A percentile compares a stretch with the other conserved stretches of the same genome.
Evolutionary conservation across 2,888 invertebrate genomes (phyloP).

Genomic region (Operophtera brumata): DNA sequence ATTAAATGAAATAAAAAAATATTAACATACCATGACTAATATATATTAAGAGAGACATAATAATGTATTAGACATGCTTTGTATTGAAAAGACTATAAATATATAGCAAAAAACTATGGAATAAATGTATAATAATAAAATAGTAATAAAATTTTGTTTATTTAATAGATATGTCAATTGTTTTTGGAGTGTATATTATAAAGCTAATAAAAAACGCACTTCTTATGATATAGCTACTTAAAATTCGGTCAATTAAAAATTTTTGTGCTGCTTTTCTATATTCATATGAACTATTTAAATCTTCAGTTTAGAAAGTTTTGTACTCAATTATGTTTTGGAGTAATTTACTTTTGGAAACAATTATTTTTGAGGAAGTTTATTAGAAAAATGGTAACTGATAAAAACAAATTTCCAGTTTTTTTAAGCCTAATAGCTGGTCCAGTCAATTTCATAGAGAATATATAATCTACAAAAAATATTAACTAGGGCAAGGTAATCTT

Average conservation of each 20-base stretch:
- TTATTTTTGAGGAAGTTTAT: conserved; percentile 11
- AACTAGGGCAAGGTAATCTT: conserved; percentile 21
- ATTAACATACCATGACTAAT: not conserved
- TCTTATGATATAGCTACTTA: conserved; percentile 7
- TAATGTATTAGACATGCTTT: conserved; percentile 6
- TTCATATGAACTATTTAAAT: too few relatives aligned
- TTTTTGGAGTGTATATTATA: not conserved
- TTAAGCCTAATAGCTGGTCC: conserved; percentile 12
- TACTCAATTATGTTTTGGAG: conserved; percentile 2
- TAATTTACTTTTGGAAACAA: conserved; percentile 7
- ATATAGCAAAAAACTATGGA: not conserved
- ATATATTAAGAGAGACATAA: not conserved
- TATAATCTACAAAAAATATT: conserved; percentile 36
- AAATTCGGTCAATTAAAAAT: conserved; percentile 10
- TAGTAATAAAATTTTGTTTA: not conserved
- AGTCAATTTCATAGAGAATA: conserved; percentile 77
- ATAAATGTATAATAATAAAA: not conserved
- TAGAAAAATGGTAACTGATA: not conserved
- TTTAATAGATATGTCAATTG: not conserved
- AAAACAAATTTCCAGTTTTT: conserved; percentile 7
- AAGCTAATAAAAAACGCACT: not conserved
- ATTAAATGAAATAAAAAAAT: conserved; percentile 19
- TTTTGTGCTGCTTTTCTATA: not conserved
- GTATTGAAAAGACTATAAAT: not conserved
- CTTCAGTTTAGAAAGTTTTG: not conserved